Evolutionary conservation across 2,797 vertebrate species (phyloP).

Genomic region (Amblyraja radiata): DNA sequence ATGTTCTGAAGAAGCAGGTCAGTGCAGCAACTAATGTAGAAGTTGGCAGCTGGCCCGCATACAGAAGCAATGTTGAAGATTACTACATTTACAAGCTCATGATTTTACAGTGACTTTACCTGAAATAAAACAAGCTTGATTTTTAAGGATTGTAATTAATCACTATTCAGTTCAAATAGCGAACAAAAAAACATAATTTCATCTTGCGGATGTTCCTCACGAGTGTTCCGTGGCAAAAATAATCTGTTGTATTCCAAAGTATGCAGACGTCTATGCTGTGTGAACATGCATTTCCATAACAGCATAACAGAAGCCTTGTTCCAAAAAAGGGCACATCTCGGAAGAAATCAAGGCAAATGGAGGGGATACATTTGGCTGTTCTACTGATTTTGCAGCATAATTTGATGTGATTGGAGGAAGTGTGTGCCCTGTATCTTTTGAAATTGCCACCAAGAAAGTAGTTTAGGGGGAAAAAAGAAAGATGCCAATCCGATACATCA

Average conservation of each 20-base stretch:
- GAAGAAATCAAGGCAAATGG: not conserved
- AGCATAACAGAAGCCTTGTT: not conserved
- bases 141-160: not conserved
- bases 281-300: too few relatives aligned
- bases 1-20: not conserved
- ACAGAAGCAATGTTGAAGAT: not conserved
- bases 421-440: not conserved
- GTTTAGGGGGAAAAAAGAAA: too few relatives aligned
- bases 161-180: not conserved
- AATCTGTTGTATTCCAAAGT: too few relatives aligned
- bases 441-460: too few relatives aligned
- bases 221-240: not conserved
- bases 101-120: not conserved
- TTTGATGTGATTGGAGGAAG: not conserved
- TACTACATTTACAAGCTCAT: not conserved
- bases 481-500: too few relatives aligned
- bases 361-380: not conserved
- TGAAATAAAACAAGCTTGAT: not conserved
- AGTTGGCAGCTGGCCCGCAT: not conserved
- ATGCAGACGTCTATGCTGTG: too few relatives aligned
- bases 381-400: not conserved
- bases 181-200: not conserved
- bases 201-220: not conserved
- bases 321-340: not conserved
- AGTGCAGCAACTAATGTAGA: slow-evolving; percentile 9